Percentiles rank a stretch among this genome's conserved stretches.
These are phyloP conservation scores for Neotoxoptera formosana DNA, from an alignment of 1,140 invertebrate species.

Conservation along the genomic window DNA sequence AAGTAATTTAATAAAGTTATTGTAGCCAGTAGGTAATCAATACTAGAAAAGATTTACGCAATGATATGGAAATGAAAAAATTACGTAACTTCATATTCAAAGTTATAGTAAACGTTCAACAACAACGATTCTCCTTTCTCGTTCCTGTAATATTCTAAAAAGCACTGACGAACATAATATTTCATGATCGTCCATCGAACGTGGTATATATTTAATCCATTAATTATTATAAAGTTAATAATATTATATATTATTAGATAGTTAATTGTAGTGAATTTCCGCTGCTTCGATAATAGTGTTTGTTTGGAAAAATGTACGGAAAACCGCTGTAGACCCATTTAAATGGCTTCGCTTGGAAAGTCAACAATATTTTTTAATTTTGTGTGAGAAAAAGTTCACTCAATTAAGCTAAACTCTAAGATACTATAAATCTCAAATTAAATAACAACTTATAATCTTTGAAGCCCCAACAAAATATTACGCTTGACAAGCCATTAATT, in stretches of 20 bases:
- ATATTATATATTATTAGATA: no score
- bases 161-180: neutral
- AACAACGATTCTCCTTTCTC: neutral
- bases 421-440: neutral
- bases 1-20: neutral
- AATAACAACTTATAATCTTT: slow-evolving; percentile 19
- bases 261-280: neutral
- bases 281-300: no score
- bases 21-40: neutral
- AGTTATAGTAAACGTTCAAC: neutral
- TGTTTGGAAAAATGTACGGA: no score
- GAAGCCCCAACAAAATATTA: neutral
- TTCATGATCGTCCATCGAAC: neutral
- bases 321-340: no score
- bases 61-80: neutral
- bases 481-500: neutral
- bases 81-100: neutral
- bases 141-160: neutral
- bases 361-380: neutral
- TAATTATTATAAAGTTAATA: neutral
- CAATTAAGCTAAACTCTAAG: neutral
- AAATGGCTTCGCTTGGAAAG: neutral
- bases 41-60: neutral
- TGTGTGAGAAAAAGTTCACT: neutral
- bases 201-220: neutral